These are phyloP conservation scores for Siphlonurus alternatus DNA, from an alignment of 2,888 invertebrate genomes.

Conservation along the genomic window DNA sequence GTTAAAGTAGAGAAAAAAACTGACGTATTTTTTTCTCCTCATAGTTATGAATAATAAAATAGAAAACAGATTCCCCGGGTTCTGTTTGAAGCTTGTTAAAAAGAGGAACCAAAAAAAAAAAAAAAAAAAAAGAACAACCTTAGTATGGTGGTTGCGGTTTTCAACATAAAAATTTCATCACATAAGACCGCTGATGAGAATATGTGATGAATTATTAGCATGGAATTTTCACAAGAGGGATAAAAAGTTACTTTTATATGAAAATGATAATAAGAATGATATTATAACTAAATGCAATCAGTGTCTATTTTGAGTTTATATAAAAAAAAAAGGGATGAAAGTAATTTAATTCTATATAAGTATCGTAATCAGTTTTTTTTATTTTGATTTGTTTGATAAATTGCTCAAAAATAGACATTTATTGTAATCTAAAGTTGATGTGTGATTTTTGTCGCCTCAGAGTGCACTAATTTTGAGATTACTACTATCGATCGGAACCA, in stretches of 20 bases:
- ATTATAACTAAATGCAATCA: no score
- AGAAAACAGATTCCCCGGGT: background rate
- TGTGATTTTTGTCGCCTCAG: no score
- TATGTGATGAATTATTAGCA: background rate
- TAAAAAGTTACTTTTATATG: background rate
- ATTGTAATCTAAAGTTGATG: no score
- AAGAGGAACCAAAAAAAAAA: background rate
- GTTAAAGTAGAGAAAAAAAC: background rate
- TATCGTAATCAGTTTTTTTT: no score
- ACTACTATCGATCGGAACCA: no score
- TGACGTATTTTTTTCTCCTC: background rate
- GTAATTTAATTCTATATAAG: no score
- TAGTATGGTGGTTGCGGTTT: background rate
- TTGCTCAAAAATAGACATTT: no score
- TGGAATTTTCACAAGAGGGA: background rate
- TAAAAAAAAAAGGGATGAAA: no score
- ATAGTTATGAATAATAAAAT: background rate
- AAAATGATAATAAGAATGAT: no score
- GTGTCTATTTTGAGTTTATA: no score
- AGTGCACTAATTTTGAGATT: no score
- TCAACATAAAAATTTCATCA: background rate
- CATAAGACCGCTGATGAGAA: background rate
- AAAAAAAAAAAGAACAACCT: background rate
- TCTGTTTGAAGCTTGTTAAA: background rate
- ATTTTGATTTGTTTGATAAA: no score